Evolutionary conservation across 2,888 invertebrate genomes (phyloP), one percentile per base, ranked within the genome.

Genomic region (Brenthis daphne): DNA sequence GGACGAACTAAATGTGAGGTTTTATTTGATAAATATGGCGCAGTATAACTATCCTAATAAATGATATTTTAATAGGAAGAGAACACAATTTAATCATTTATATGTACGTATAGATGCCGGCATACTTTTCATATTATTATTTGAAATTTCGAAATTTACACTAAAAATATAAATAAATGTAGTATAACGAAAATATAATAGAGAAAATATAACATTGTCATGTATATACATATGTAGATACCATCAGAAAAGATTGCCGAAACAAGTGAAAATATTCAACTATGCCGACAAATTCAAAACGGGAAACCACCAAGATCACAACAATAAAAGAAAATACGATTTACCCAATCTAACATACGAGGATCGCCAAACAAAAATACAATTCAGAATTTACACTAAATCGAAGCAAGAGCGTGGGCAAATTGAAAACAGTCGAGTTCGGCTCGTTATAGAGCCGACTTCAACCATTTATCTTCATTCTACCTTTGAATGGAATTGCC

Each of bases 371-470:
- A 68, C 63, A 65, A 64, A 67, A 66, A 67, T 74, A 75, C 71
- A 63, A 82, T 81, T 80, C 75, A 79, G 80, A 85, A 84, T 85
- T 87, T 81, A 86, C 84, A 86, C 86, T 81, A 86, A 88, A 89
- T 87, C 86, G 85, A 85, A 84, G 79, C 81, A 81, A 82, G 84
- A 80, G 80, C 76, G 75, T 80, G 80, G 82, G 83, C 85, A 89
- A 92, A 92, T 90, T 90, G 91, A 90, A 90, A 92, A 89, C 91
- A 91, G 89, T 88, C 86, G 87, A 87, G 82, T 87, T 83, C 77
- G 83, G 82, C 90, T 92, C 90, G 91, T 92, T 92, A 91, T 85
- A 83, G 83, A 86, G 84, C 85, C 86, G 86, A 84, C 81, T 89
- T 77, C 77, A 63, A 83, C 87, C 90, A 90, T 91, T 91, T 92